Evolutionary conservation across 1,140 invertebrate genomes (phyloP).

Genomic region (Trichonephila clavipes): DNA sequence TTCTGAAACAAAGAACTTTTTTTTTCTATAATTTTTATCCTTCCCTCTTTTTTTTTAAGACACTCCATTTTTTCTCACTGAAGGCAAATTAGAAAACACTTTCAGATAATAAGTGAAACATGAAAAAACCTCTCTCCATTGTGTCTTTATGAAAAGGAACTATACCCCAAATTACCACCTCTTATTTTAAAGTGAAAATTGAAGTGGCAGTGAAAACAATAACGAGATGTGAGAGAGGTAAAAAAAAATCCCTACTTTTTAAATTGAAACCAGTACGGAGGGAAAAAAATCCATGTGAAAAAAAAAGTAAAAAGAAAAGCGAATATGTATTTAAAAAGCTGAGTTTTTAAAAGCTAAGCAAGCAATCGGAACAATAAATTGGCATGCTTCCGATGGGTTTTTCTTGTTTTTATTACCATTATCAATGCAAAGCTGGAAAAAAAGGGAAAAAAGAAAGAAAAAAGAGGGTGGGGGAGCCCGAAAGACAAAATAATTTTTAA

Average conservation of each 20-base stretch:
- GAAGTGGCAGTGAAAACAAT: conserved; percentile 50
- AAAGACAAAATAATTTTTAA: conserved; percentile 30
- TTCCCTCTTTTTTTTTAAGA: background rate
- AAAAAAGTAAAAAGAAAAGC: background rate
- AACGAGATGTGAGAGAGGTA: background rate
- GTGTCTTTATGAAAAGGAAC: conserved; percentile 32
- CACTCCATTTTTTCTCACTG: background rate
- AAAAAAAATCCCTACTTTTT: conserved; percentile 36
- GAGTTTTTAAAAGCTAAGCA: conserved; percentile 34
- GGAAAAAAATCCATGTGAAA: background rate
- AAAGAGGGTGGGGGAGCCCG: background rate
- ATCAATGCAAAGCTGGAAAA: background rate
- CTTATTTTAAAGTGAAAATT: conserved; percentile 63
- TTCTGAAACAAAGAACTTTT: background rate
- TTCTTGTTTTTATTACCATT: conserved; percentile 19
- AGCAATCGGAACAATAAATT: conserved; percentile 63
- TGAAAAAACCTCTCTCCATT: conserved; percentile 44
- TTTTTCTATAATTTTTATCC: conserved; percentile 5
- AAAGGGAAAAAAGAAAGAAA: background rate
- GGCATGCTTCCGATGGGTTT: conserved; percentile 28
- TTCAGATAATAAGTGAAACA: conserved; percentile 43
- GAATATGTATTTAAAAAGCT: conserved; percentile 33
- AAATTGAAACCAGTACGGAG: background rate
- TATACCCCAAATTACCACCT: conserved; percentile 56
- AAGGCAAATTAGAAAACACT: conserved; percentile 55